Evolutionary conservation across 2,888 invertebrate genomes (phyloP), one percentile per base, ranked within the genome.

Genomic region (Mythimna lalbum): DNA sequence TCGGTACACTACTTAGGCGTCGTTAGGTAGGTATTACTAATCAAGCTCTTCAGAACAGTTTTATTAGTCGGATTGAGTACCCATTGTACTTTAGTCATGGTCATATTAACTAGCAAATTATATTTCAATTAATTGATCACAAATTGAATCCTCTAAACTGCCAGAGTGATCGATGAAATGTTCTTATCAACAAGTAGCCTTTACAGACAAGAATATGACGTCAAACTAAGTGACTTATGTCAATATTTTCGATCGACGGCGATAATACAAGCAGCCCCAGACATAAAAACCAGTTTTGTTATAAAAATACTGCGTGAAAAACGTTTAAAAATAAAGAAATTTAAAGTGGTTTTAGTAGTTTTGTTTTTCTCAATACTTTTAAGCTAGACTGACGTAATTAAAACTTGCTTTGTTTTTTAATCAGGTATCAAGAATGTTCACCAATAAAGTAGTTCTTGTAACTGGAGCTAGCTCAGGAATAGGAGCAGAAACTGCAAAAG

Each of bases 401-500:
- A 43, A 27, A 43, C 5, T 17, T 43, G 1, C 17, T 50, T 62
- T 59, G 55, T 60, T 61, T 63, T 73, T 73, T 56, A 23, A 53
- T 66, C 78, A 83, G 81, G 70, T 79, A 69, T 31, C 63, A 60
- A 73, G 57, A 61, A 87, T 92, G 90, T 96, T 97, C 83, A 87
- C 90, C 55, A 95, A 95, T 56, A 97, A 97, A 92, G 96, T 97
- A 9, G 93, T 96, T 31, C 88, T 97, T 21, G 93, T 97, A 39
- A 97, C 97, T 6, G 97, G 97, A 21, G 97, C 97, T 1, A 97
- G 97, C 87, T 97, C 97, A 19, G 97, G 97, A 2, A 97, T 98
- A 70, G 97, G 98, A 7, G 96, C 96, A 2, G 97, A 96, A 49
- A 96, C 97, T 1, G 97, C 97, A 1, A 70, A 96, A 0, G 95